These are phyloP conservation scores for Lepidonotus clava DNA, from an alignment of 2,888 invertebrate genomes.

Conservation along the genomic window DNA sequence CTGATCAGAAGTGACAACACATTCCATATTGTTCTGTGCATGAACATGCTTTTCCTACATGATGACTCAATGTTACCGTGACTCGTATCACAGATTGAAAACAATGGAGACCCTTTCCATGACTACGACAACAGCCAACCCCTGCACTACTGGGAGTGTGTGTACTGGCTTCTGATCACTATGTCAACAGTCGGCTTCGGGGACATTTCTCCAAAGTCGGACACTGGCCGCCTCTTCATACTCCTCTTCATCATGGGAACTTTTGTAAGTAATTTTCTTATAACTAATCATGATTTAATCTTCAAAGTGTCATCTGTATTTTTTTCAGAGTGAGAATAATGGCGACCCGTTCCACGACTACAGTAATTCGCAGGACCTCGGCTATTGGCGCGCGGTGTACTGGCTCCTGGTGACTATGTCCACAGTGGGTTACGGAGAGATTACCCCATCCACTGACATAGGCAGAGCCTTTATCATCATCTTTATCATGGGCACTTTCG, in stretches of 20 bases:
- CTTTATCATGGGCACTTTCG: constrained; percentile 64
- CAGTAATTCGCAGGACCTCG: constrained; percentile 54
- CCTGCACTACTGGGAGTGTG: constrained; percentile 59
- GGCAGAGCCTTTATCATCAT: constrained; percentile 60
- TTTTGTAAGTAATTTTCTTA: constrained; percentile 59
- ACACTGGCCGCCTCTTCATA: constrained; percentile 58
- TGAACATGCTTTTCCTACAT: no score
- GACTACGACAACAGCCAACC: constrained; percentile 59
- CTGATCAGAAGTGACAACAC: no score
- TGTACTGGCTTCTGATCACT: constrained; percentile 64
- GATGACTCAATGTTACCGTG: not conserved
- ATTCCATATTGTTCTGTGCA: no score
- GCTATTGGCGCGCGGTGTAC: constrained; percentile 62
- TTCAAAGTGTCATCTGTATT: no score
- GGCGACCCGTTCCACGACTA: constrained; percentile 62
- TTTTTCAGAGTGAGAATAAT: constrained; percentile 63
- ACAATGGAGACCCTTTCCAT: constrained; percentile 62
- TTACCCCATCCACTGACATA: constrained; percentile 58
- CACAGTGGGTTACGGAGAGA: constrained; percentile 64
- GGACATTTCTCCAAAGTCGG: constrained; percentile 61
- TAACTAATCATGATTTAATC: no score
- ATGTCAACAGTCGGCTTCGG: constrained; percentile 65
- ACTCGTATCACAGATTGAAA: constrained; percentile 59
- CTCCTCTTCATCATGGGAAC: constrained; percentile 64
- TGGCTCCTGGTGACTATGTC: constrained; percentile 65